A percentile compares a stretch with the other conserved stretches of the same genome.
Evolutionary conservation across 2,797 vertebrate genomes (phyloP).

Genomic region (Falco columbarius): DNA sequence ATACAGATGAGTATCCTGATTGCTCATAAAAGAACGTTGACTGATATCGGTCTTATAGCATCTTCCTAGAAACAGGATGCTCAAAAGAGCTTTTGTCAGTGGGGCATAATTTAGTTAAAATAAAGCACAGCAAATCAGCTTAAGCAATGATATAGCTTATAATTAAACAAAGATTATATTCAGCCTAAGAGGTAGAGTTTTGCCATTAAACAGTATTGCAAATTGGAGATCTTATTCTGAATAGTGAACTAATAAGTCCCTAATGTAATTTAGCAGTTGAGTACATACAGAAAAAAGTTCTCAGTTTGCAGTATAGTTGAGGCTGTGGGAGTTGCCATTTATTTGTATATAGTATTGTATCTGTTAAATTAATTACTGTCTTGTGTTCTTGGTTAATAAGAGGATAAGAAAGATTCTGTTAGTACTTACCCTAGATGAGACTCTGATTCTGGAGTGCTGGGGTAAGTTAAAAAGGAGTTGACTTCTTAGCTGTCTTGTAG

Average conservation of each 20-base stretch:
- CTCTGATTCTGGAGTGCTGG: not conserved
- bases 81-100: slow-evolving; percentile 3
- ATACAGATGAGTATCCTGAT: not conserved
- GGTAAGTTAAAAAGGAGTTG: not conserved
- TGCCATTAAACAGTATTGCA: slow-evolving; percentile 36
- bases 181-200: slow-evolving; percentile 2
- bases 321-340: not conserved
- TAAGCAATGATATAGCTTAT: slow-evolving; percentile 31
- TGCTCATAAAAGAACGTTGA: not conserved
- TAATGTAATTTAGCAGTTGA: not conserved
- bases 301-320: not conserved
- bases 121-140: slow-evolving; percentile 50
- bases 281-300: not conserved
- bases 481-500: not conserved
- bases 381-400: not conserved
- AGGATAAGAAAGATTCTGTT: not conserved
- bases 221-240: slow-evolving; percentile 17
- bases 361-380: not conserved
- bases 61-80: not conserved
- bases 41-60: not conserved
- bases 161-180: slow-evolving; percentile 66
- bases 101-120: not conserved
- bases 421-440: slow-evolving; percentile 18
- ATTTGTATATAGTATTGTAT: not conserved
- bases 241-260: slow-evolving; percentile 3